Base-by-base conservation (phyloP, 2,888 invertebrate species). In the Automeris io region DNA sequence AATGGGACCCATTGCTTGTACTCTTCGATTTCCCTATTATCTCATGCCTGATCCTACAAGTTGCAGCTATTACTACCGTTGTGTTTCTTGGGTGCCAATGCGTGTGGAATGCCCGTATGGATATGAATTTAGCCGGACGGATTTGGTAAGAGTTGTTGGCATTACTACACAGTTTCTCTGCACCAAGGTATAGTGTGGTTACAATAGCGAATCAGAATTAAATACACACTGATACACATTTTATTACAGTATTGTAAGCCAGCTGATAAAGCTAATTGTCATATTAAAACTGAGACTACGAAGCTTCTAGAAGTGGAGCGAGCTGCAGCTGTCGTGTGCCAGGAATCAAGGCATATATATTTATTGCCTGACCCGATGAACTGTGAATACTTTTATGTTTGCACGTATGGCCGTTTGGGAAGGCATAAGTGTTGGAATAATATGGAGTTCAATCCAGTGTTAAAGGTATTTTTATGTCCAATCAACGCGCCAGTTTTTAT, bases 11-110 rank as follows among this genome's bases (percentile, higher is more conserved):
- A n/a, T n/a, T n/a, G n/a, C n/a, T n/a, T n/a, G n/a, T n/a, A n/a
- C n/a, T n/a, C n/a, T n/a, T n/a, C n/a, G n/a, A n/a, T n/a, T n/a
- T n/a, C 11, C 3, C 9, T 25, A 19, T 8, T 35, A 35, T n/a
- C 19, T 25, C 5, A 18, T 26, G 4, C n/a, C 8, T 12, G 35
- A 35, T 11, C 26, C 26, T 3, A 12, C 18, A 5, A 11, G n/a
- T n/a, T 35, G 35, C 6, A 35, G 11, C 6, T 26, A 35, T 19
- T 35, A 35, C 19, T 35, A 35, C 9, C 16, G 18, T 6, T 35
- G 35, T 18, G 19, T 19, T 12, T 24, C 18, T 19, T 25, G 35
- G 11, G 18, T 24, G 6, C 18, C 25, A 1, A 35, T 19, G 8
- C 35, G 26, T 18, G 18, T 18, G 5, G 18, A 26, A 26, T 35